Conservation (phyloP, 2,113 vertebrate genomes). For the Propithecus coquereli region DNA sequence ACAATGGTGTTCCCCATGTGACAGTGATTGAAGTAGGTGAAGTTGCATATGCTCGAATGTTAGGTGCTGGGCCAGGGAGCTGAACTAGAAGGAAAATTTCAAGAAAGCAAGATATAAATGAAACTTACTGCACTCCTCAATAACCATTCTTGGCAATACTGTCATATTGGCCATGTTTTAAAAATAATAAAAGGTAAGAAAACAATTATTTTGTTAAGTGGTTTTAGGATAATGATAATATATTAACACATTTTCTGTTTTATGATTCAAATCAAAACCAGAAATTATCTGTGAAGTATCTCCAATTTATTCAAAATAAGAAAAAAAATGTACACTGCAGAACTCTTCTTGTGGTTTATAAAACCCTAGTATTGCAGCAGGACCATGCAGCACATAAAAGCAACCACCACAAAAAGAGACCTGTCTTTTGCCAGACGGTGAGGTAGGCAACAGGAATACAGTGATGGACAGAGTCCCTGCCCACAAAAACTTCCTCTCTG, state of each 20-base stretch:
- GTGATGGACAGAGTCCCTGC: background rate
- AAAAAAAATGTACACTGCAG: background rate
- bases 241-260: background rate
- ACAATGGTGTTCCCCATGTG: slow-evolving; percentile 93
- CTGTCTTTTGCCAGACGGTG: background rate
- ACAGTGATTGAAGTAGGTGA: slow-evolving; percentile 89
- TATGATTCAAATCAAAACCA: slow-evolving; percentile 5
- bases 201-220: background rate
- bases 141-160: background rate
- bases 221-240: slow-evolving; percentile 9
- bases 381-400: background rate
- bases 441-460: background rate
- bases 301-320: slow-evolving; percentile 19
- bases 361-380: background rate
- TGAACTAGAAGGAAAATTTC: slow-evolving; percentile 86
- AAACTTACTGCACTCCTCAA: background rate
- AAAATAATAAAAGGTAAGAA: background rate
- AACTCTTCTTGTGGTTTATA: background rate
- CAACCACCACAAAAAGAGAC: background rate
- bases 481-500: background rate
- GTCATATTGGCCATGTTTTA: background rate
- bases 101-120: background rate
- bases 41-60: slow-evolving; percentile 86
- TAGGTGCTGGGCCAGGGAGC: slow-evolving; percentile 95
- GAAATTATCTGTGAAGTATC: background rate